Evolutionary conservation across 2,888 invertebrate species (phyloP), one percentile per base, ranked within the genome.

Genomic region (Sphaeridia pumilis): DNA sequence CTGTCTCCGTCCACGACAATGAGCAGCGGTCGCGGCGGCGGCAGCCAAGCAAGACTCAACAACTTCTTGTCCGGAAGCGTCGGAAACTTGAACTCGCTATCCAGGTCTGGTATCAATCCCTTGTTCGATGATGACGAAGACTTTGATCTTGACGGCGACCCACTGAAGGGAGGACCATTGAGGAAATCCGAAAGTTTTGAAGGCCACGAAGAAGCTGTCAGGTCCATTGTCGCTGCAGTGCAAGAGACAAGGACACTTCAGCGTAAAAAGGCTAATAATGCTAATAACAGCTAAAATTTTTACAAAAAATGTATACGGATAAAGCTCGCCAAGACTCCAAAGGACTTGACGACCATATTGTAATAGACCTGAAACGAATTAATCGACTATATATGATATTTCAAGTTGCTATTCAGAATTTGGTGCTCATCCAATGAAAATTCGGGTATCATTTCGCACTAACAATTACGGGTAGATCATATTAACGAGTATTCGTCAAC

Each of bases 121-220:
- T 48, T 50, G 66, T 25, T 66, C 22, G 46, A 46, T 21, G 47
- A 73, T 77, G 56, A 21, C 24, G 28, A n/a, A 4, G 43, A 43
- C 25, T 27, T 25, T 20, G 63, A 56, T 31, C 53, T 58, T 48
- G 52, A 57, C 2, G 41, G 52, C 36, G 63, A 59, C 38, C 25
- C 58, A 17, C 58, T 46, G 24, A 55, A 57, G 4, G 59, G 57
- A 20, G 56, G 55, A 28, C 49, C 58, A 10, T 44, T 66, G 4
- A 63, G 66, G 34, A 80, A 80, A 66, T 78, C 80, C 1, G 80
- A 80, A 65, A 80, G 80, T 66, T 81, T 81, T 66, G 81, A 81
- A 67, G 80, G 80, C 1, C 80, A 81, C 68, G 81, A 81, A 69
- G 80, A 81, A 66, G 79, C 80, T 1, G 80, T 81, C 1, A 73